These are phyloP conservation scores for Platysternon megacephalum DNA, from an alignment of 2,113 vertebrate species.

Conservation along the genomic window DNA sequence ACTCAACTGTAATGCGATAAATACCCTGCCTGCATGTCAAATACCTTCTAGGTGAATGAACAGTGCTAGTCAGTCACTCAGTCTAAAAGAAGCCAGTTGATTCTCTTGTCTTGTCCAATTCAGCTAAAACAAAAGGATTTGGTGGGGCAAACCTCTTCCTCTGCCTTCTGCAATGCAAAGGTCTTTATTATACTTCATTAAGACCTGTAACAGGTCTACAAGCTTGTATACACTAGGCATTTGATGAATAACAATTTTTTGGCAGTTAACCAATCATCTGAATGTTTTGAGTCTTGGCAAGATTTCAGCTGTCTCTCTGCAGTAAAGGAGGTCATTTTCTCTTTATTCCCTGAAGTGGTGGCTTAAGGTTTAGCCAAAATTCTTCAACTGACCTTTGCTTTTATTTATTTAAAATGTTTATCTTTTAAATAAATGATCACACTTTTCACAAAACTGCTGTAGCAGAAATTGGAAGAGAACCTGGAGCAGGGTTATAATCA, in stretches of 20 bases:
- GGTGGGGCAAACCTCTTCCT: background rate
- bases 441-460: background rate
- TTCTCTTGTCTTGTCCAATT: background rate
- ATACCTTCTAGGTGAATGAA: rapidly evolving
- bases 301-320: slow-evolving; percentile 54
- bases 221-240: slow-evolving; percentile 51
- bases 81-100: background rate
- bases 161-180: slow-evolving; percentile 13
- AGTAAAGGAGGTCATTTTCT: slow-evolving; percentile 64
- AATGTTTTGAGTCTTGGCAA: slow-evolving; percentile 72
- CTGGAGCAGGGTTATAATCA: slow-evolving; percentile 7
- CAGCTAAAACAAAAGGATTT: background rate
- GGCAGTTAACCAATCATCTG: slow-evolving; percentile 70
- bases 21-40: background rate
- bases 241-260: slow-evolving; percentile 67
- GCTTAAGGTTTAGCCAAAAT: slow-evolving; percentile 60
- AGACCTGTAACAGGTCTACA: slow-evolving; percentile 51
- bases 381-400: slow-evolving; percentile 55
- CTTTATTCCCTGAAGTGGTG: slow-evolving; percentile 51
- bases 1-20: rapidly evolving
- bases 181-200: slow-evolving; percentile 50
- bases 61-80: background rate
- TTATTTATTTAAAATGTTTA: slow-evolving; percentile 44
- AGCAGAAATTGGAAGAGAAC: background rate
- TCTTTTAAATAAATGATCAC: slow-evolving; percentile 38